Conservation (phyloP, 1,140 invertebrate species). For the Potamilus streckersoni region DNA sequence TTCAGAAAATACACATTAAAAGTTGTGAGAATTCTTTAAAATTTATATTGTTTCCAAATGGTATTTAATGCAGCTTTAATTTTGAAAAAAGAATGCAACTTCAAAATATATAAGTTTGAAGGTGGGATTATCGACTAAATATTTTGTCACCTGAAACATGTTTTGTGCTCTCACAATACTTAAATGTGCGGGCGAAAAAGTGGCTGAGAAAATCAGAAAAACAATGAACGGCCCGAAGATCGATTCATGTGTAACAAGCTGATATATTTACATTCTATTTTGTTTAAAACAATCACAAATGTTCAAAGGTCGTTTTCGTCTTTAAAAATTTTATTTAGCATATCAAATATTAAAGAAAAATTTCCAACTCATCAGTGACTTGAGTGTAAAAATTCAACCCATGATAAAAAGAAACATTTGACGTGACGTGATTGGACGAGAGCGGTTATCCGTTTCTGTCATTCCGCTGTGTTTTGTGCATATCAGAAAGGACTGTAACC, state of each 20-base stretch:
- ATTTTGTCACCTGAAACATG: constrained; percentile 72
- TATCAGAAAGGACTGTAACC: too few relatives aligned
- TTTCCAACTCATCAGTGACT: not conserved
- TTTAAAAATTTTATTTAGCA: not conserved
- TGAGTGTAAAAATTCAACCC: not conserved
- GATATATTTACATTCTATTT: constrained; percentile 25
- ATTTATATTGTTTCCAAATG: not conserved
- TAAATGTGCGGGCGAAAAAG: constrained; percentile 93
- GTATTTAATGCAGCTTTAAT: not conserved
- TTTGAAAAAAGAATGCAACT: not conserved
- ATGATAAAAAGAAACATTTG: too few relatives aligned
- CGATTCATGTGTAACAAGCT: constrained; percentile 89
- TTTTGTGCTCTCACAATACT: constrained; percentile 92
- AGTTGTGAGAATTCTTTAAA: not conserved
- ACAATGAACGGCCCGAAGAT: constrained; percentile 90
- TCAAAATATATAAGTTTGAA: too few relatives aligned
- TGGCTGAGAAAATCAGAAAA: constrained; percentile 74
- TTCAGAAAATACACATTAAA: not conserved
- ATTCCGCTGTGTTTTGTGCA: too few relatives aligned
- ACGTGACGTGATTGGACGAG: too few relatives aligned
- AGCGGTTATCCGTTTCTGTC: too few relatives aligned
- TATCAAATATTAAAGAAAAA: not conserved
- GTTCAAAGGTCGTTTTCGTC: not conserved
- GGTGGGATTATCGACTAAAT: not conserved
- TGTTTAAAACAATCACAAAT: not conserved